Percentiles rank a stretch among this genome's conserved stretches.
Evolutionary conservation across 92 coral and sea anemone genomes (phyloP).

Genomic region (Zoanthus sansibaricus): DNA sequence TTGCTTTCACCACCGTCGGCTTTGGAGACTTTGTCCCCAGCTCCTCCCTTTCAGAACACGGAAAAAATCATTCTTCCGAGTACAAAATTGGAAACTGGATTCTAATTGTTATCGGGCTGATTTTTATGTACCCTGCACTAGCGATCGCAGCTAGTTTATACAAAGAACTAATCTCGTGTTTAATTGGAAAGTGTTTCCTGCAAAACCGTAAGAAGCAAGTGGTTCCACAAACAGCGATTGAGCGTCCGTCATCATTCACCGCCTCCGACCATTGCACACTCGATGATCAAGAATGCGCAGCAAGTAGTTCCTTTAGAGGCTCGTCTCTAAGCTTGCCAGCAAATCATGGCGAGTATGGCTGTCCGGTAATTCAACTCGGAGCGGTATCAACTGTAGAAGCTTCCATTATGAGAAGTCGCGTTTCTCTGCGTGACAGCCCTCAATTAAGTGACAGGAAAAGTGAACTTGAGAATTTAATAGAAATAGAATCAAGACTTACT

Average conservation of each 20-base stretch:
- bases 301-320: constrained; percentile 17
- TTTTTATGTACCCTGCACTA: constrained; percentile 67
- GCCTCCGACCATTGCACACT: not conserved
- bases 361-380: constrained; percentile 48
- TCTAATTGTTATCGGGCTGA: constrained; percentile 56
- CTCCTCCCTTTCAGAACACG: constrained; percentile 42
- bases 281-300: not conserved
- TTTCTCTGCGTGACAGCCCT: constrained; percentile 22
- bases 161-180: constrained; percentile 42
- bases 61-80: constrained; percentile 56
- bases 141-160: constrained; percentile 67
- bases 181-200: constrained; percentile 5
- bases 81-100: constrained; percentile 71
- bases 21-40: constrained; percentile 78
- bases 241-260: not conserved
- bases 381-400: constrained; percentile 58
- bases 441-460: constrained; percentile 13
- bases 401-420: constrained; percentile 46
- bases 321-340: constrained; percentile 11
- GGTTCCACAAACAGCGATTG: constrained; percentile 4
- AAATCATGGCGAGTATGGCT: constrained; percentile 34
- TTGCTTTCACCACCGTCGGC: constrained; percentile 71
- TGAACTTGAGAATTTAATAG: constrained; percentile 46
- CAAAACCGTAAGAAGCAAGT: constrained; percentile 15
- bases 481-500: constrained; percentile 46